Conservation (phyloP, 1,140 invertebrate species). For the Cydia splendana region DNA sequence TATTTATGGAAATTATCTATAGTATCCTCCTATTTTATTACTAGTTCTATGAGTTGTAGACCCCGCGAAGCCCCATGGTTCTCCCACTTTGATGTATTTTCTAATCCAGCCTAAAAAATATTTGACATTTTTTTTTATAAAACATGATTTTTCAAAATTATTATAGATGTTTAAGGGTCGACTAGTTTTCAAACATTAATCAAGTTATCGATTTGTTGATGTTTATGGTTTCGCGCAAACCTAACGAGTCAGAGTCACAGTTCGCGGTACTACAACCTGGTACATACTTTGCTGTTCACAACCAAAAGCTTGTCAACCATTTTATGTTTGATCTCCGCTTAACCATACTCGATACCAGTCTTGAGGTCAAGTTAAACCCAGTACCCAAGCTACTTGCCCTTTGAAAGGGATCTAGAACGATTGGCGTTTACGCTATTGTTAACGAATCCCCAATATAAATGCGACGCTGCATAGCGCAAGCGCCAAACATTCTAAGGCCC, state of each 20-base stretch:
- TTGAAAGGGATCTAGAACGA: not conserved
- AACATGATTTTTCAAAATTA: too few relatives aligned
- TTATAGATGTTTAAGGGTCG: too few relatives aligned
- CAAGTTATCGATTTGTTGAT: conserved; percentile 45
- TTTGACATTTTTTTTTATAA: too few relatives aligned
- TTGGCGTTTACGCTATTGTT: not conserved
- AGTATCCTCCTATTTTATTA: too few relatives aligned
- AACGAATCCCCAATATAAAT: not conserved
- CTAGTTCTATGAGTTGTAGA: too few relatives aligned
- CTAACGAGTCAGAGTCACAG: conserved; percentile 53
- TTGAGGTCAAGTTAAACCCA: not conserved
- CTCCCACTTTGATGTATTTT: too few relatives aligned
- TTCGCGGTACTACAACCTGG: conserved; percentile 47
- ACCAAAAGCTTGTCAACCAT: not conserved
- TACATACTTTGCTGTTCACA: not conserved
- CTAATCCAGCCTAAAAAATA: too few relatives aligned
- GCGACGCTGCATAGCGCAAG: not conserved
- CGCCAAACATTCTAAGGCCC: not conserved
- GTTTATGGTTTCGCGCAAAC: conserved; percentile 51
- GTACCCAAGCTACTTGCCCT: not conserved
- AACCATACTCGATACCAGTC: not conserved
- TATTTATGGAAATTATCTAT: too few relatives aligned
- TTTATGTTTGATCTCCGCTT: not conserved
- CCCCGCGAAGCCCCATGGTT: too few relatives aligned
- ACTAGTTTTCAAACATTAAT: conserved; percentile 39